These are phyloP conservation scores for Aricia artaxerxes DNA, from an alignment of 2,888 invertebrate species.

Conservation along the genomic window DNA sequence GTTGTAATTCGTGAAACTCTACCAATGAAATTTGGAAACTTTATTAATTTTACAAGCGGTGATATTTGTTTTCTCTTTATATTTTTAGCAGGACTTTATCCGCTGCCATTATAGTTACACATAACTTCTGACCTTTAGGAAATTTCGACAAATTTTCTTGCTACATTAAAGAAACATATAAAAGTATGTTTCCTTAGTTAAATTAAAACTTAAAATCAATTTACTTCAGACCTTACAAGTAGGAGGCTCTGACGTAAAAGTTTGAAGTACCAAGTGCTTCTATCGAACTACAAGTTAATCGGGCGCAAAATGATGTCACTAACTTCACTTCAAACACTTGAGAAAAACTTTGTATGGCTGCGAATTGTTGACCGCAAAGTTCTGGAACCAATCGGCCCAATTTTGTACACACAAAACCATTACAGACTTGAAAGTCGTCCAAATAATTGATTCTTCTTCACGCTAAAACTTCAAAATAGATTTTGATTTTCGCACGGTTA, in stretches of 20 bases:
- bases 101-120: too few species aligned
- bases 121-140: background rate
- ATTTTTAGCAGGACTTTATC: background rate
- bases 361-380: background rate
- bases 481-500: too few species aligned
- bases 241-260: conserved; percentile 7
- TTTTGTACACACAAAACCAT: too few species aligned
- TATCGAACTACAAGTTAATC: background rate
- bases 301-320: background rate
- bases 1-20: background rate
- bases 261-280: conserved; percentile 14
- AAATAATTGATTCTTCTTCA: background rate
- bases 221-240: background rate
- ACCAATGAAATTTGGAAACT: background rate
- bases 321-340: background rate
- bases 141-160: background rate
- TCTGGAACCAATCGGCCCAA: too few species aligned
- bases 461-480: too few species aligned
- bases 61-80: too few species aligned
- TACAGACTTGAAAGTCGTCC: background rate
- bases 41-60: too few species aligned
- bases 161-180: background rate
- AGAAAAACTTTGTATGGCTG: background rate
- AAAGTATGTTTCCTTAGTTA: background rate
- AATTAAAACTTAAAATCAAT: background rate